Base-by-base conservation (phyloP, 2,797 vertebrate species). In the Eutrigla gurnardus region DNA sequence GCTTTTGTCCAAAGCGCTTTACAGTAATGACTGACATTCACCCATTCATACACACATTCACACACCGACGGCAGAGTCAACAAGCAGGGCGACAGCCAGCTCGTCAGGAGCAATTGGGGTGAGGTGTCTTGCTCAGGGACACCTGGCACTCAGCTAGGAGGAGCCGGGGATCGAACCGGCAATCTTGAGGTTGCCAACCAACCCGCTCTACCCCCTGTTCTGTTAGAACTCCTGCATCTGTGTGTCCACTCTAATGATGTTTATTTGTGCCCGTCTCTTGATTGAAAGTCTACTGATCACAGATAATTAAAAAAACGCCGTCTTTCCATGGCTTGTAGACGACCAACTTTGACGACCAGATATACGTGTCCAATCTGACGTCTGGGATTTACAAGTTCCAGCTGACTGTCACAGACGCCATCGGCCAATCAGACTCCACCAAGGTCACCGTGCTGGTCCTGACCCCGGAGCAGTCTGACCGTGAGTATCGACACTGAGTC, bases 321-420 rank as follows among this genome's bases (percentile, higher is more conserved):
- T 74, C 0, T 73, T 55, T 47, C 25, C 6, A 4, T 88, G 80
- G 14, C 70, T 55, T 46, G 3, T 73, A 98, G 97, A 92, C 91
- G 87, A 91, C 90, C 0, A 6, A 0, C 2, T 88, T 89, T 10
- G 42, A 14, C 0, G 95, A 97, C 77, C 83, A 96, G 75, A 89
- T 97, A 32, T 61, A 86, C 0, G 92, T 98, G 40, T 96, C 96
- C 81, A 96, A 97, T 80, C 93, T 99, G 65, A 93, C 94, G 4
- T 88, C 91, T n/a, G 97, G 98, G n/a, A 69, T 88, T 36, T 99
- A 98, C 82, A 84, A 94, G 75, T 98, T 99, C 92, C 94, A 94
- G 78, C 92, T 99, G 85, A 96, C 94, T 0, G 95, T 96, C 58
- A 94, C 88, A 0, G 94, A 95, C 83, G 61, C 81, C 0, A 88